Conservation (phyloP, 2,888 invertebrate species). For the Pherbina coryleti region DNA sequence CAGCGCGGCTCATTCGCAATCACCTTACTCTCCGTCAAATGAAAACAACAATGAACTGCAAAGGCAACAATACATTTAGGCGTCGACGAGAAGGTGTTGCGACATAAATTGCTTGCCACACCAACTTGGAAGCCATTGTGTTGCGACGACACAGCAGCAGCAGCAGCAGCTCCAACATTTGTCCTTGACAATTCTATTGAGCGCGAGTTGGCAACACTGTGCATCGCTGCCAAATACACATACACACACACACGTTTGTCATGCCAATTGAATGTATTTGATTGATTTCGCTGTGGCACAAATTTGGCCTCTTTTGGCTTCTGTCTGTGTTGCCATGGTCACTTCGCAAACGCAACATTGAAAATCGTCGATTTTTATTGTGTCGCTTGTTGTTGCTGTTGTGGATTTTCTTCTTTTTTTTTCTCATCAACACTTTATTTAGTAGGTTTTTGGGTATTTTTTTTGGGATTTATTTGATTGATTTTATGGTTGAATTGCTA, state of each 20-base stretch:
- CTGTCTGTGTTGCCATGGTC: slow-evolving; percentile 15
- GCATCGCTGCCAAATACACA: background rate
- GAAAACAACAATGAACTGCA: background rate
- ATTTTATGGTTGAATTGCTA: too few relatives aligned
- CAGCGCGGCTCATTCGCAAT: background rate
- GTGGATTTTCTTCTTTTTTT: background rate
- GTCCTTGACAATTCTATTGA: slow-evolving; percentile 21
- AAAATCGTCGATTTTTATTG: background rate
- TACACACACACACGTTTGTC: background rate
- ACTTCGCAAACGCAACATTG: background rate
- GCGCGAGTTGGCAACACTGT: background rate
- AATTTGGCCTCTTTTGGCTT: background rate
- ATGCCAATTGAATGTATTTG: slow-evolving; percentile 12
- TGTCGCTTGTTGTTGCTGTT: too few relatives aligned
- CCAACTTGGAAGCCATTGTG: slow-evolving; percentile 11
- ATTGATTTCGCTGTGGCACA: slow-evolving; percentile 13
- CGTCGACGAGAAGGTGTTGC: slow-evolving; percentile 1
- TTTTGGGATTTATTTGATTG: background rate
- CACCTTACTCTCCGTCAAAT: background rate
- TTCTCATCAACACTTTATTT: background rate
- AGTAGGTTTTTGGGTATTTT: background rate
- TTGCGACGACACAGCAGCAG: background rate
- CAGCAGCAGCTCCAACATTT: background rate
- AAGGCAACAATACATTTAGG: background rate
- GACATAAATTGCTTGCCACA: slow-evolving; percentile 14